phyloP scores from a whole-genome alignment of 2,888 invertebrate genomes.

The Ashinkailepas kermadecensis region DNA sequence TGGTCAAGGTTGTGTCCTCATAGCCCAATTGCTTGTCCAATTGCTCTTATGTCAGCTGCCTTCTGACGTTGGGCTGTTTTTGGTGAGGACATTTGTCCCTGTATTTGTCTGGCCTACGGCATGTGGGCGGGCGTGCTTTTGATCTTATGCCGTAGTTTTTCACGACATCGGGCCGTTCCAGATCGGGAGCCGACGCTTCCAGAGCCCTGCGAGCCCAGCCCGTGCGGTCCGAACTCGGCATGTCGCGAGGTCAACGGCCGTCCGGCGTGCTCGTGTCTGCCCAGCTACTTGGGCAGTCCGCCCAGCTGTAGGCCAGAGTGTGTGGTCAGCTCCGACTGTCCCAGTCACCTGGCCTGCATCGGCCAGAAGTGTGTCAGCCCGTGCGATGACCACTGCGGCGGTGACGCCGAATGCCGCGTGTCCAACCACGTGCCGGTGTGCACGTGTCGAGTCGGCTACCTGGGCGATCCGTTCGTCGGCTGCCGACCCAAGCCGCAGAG shows the following conservation, averaged over 20 bases:
- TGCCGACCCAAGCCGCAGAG: conserved; percentile 1
- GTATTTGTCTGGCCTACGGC: too few relatives aligned
- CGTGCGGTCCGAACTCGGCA: conserved; percentile 69
- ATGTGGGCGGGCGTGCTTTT: too few relatives aligned
- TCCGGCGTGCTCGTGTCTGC: conserved; percentile 62
- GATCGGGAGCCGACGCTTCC: conserved; percentile 33
- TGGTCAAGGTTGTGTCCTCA: neutral
- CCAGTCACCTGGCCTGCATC: conserved; percentile 61
- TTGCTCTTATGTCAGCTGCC: too few relatives aligned
- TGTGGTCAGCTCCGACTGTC: conserved; percentile 60
- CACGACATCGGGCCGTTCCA: neutral
- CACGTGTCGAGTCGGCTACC: conserved; percentile 60
- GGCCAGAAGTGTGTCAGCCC: conserved; percentile 54
- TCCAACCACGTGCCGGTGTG: conserved; percentile 63
- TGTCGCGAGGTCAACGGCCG: conserved; percentile 46
- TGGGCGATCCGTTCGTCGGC: conserved; percentile 57
- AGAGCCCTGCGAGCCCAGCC: conserved; percentile 52
- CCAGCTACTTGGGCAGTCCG: conserved; percentile 65
- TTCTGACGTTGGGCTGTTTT: too few relatives aligned
- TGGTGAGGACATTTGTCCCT: too few relatives aligned
- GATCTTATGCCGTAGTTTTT: too few relatives aligned
- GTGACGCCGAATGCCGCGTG: conserved; percentile 62
- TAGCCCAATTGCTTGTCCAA: neutral
- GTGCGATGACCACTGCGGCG: conserved; percentile 51
- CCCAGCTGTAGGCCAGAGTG: conserved; percentile 62